Conservation (phyloP, 2,797 vertebrate genomes). For the Emys orbicularis region DNA sequence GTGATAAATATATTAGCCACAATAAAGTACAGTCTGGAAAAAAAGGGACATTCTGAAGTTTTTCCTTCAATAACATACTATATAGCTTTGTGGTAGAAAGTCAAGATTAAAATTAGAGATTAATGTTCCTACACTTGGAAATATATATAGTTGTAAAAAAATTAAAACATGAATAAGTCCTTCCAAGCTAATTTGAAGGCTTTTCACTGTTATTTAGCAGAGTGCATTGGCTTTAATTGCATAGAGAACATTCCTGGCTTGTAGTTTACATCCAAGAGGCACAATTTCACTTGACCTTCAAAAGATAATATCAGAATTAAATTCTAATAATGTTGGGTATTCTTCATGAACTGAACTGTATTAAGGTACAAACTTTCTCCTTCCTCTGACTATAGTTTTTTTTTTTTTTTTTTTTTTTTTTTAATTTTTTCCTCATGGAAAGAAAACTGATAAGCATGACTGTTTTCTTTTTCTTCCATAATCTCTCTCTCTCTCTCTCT, state of each 20-base stretch:
- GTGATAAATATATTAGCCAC: not conserved
- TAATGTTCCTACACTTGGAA: not conserved
- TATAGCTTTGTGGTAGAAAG: conserved; percentile 22
- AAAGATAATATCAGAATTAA: conserved; percentile 51
- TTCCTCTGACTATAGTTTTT: not conserved
- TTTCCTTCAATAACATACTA: not conserved
- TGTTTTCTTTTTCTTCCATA: conserved; percentile 16
- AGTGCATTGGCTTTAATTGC: conserved; percentile 11
- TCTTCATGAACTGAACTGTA: not conserved
- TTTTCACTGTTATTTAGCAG: conserved; percentile 21
- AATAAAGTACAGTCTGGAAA: not conserved
- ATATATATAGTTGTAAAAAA: conserved; percentile 27
- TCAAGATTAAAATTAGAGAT: conserved; percentile 15
- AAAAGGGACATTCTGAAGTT: not conserved
- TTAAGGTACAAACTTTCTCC: not conserved
- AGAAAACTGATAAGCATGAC: not conserved
- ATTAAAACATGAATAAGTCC: not conserved
- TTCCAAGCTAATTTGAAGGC: conserved; percentile 7
- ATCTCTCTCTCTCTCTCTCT: rapidly evolving
- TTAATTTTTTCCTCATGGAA: conserved; percentile 19
- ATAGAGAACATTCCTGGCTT: not conserved
- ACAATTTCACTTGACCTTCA: conserved; percentile 60
- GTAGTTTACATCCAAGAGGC: conserved; percentile 4
- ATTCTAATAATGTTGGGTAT: conserved; percentile 26
- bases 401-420: conserved; percentile 21